Evolutionary conservation across 2,888 invertebrate species (phyloP), one percentile per base, ranked within the genome.

Genomic region (Phrixothrix hirtus): DNA sequence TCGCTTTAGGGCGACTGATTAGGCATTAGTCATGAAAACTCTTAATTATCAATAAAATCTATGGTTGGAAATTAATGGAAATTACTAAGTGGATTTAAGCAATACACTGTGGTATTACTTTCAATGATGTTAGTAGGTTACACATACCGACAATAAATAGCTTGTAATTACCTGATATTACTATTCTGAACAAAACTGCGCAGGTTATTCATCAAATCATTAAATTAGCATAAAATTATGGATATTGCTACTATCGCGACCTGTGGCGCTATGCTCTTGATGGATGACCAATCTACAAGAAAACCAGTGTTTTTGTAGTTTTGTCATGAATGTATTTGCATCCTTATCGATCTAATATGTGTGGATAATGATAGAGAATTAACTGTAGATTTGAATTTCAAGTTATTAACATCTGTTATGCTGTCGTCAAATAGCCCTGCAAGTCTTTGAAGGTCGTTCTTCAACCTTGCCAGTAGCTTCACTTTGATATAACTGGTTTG

Each of bases 101-200:
- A 25, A 34, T 34, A 14, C 31, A 25, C 26, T 25, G 27, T 17
- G 27, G 15, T 25, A 43, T n/a, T 25, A 43, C 5, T 30, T 32
- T 43, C 21, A 43, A 43, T 43, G 32, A 43, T 43, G 43, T 43
- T 34, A 43, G 43, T 43, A 43, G 43, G 43, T 43, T 43, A 43
- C 43, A 43, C 34, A 32, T 43, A 43, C 43, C 1, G 14, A 43
- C 14, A 43, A 14, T 26, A 26, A 43, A 15, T 26, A 15, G 10
- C 7, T 25, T 34, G 43, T 25, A 43, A 43, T 43, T 43, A 43
- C 25, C 11, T 25, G 7, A 10, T 12, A 42, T 42, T 31, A 43
- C 32, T 17, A 25, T 26, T 14, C 12, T 1, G 21, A 21, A 21
- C 21, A 7, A 3, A 5, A 7, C 7, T 7, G 21, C 4, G 4